phyloP scores from a whole-genome alignment of 2,113 vertebrate genomes.

The Odobenus rosmarus region DNA sequence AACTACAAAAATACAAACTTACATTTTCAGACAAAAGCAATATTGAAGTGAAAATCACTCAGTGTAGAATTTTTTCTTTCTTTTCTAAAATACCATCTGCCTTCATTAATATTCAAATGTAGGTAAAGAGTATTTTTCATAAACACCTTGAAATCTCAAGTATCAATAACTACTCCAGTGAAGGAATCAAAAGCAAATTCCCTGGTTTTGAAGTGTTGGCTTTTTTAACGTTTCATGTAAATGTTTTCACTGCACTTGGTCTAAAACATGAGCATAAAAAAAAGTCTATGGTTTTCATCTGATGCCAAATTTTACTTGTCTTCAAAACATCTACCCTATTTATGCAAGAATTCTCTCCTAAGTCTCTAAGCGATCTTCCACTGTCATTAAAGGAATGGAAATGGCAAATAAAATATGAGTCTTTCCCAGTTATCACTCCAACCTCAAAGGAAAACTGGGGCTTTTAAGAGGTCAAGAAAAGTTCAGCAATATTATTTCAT shows the following conservation, averaged over 20 bases:
- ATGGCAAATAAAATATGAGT: background rate
- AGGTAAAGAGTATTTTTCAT: slow-evolving; percentile 2
- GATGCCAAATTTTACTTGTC: slow-evolving; percentile 6
- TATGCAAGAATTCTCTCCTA: background rate
- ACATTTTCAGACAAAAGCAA: background rate
- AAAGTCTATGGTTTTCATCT: background rate
- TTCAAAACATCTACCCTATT: background rate
- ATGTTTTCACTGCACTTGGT: background rate
- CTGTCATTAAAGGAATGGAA: background rate
- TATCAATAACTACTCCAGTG: background rate
- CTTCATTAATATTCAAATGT: slow-evolving; percentile 60
- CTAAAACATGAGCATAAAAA: background rate
- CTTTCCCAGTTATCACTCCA: background rate
- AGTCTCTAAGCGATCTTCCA: background rate
- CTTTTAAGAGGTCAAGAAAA: background rate
- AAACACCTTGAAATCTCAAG: slow-evolving; percentile 16
- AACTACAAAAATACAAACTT: background rate
- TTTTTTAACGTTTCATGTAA: slow-evolving; percentile 55
- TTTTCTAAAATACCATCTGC: slow-evolving; percentile 18
- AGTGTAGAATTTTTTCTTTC: background rate
- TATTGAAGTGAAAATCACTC: background rate
- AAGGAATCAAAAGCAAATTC: slow-evolving; percentile 42
- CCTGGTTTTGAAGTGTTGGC: background rate
- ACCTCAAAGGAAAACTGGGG: background rate
- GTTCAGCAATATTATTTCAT: background rate